phyloP scores from a whole-genome alignment of 2,113 vertebrate species.

The Melanotaenia duboulayi region DNA sequence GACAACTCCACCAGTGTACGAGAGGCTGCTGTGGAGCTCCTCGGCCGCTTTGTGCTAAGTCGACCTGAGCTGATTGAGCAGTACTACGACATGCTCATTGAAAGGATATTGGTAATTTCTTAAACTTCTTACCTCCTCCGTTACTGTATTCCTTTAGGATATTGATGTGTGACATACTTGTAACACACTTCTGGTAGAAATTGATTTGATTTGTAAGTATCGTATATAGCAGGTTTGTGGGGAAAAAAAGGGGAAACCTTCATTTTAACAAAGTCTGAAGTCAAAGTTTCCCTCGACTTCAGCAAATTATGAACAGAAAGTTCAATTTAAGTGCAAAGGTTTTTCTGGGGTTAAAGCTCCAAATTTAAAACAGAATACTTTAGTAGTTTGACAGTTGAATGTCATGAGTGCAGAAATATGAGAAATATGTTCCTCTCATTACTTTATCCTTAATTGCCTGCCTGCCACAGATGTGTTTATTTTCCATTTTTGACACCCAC shows the following conservation, averaged over 20 bases:
- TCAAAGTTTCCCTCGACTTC: not conserved
- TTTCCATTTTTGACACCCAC: not conserved
- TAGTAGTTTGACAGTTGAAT: not conserved
- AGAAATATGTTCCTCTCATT: not conserved
- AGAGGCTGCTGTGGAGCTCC: conserved; percentile 96
- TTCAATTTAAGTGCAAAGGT: conserved; percentile 38
- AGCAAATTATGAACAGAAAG: not conserved
- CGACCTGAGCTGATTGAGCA: conserved; percentile 97
- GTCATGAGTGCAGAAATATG: not conserved
- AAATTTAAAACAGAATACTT: conserved; percentile 25
- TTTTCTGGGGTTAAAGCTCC: conserved; percentile 47
- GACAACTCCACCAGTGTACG: conserved; percentile 98
- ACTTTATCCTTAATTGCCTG: not conserved
- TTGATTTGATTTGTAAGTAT: not conserved
- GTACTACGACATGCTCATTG: conserved; percentile 99
- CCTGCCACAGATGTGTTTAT: not conserved
- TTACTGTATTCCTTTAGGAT: not conserved
- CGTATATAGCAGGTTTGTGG: not conserved
- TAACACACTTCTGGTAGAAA: not conserved
- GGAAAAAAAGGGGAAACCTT: not conserved
- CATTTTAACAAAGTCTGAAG: not conserved
- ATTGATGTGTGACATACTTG: too few relatives aligned
- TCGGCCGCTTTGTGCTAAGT: conserved; percentile 96
- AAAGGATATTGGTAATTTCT: conserved; percentile 81
- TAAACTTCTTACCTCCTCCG: not conserved